Conservation (phyloP, 1,140 invertebrate genomes). For the Drosophila ohnishii region DNA sequence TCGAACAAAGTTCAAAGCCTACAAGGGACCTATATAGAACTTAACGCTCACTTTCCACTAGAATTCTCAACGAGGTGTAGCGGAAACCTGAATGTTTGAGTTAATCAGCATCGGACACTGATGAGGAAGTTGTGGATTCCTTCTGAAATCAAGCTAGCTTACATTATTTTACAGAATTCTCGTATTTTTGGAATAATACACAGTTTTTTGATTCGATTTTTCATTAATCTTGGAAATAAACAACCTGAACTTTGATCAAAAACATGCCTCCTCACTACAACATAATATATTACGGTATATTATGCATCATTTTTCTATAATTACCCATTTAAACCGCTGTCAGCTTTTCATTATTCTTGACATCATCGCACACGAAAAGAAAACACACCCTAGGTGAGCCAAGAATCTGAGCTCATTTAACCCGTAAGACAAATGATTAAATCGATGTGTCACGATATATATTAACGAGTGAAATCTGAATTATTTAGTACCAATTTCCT, state of each 20-base stretch:
- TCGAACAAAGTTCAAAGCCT: neutral
- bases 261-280: neutral
- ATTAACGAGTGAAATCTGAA: conserved; percentile 21
- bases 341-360: conserved; percentile 7
- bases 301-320: conserved; percentile 17
- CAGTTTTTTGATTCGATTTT: neutral
- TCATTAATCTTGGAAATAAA: no score
- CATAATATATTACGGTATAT: neutral
- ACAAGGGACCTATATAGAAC: neutral
- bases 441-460: conserved; percentile 14
- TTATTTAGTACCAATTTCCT: neutral
- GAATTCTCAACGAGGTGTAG: neutral
- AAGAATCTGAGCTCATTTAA: conserved; percentile 35
- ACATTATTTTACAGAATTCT: neutral
- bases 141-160: neutral
- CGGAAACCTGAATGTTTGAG: neutral
- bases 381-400: neutral
- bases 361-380: conserved; percentile 18
- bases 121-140: neutral
- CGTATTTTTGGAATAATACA: neutral
- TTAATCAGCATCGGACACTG: neutral
- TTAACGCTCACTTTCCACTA: neutral
- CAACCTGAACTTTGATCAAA: neutral
- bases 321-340: conserved; percentile 17
- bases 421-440: conserved; percentile 13